Conservation (phyloP, 2,113 vertebrate species). For the Osmerus eperlanus region DNA sequence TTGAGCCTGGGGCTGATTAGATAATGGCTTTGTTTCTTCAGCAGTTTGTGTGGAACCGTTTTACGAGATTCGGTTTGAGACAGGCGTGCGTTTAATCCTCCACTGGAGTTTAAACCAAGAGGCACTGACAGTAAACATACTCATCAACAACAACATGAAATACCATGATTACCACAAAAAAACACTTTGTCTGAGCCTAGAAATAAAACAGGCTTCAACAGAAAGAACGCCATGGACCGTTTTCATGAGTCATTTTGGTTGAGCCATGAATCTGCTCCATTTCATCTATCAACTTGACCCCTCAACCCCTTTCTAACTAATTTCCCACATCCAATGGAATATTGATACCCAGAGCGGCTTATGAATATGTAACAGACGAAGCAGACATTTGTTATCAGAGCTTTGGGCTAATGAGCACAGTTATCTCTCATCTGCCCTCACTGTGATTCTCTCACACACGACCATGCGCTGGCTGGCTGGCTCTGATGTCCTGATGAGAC, state of each 20-base stretch:
- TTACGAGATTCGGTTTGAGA: background rate
- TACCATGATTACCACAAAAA: background rate
- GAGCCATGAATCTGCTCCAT: slow-evolving; percentile 23
- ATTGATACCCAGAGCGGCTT: slow-evolving; percentile 9
- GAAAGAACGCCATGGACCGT: background rate
- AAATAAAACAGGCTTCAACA: background rate
- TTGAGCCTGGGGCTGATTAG: slow-evolving; percentile 8
- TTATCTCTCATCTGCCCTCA: slow-evolving; percentile 56
- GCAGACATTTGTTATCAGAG: slow-evolving; percentile 9
- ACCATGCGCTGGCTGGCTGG: background rate
- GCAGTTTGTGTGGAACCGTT: background rate
- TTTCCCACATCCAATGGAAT: slow-evolving; percentile 19
- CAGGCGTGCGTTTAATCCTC: background rate
- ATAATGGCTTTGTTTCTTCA: slow-evolving; percentile 27
- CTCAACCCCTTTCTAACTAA: slow-evolving; percentile 30
- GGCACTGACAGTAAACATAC: background rate
- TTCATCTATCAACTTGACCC: slow-evolving; percentile 37
- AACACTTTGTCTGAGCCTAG: background rate
- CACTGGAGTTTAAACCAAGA: background rate
- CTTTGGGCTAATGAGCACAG: slow-evolving; percentile 58
- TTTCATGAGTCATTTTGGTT: background rate
- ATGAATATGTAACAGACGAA: slow-evolving; percentile 20
- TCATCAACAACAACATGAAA: background rate
- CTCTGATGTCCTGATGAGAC: slow-evolving; percentile 59
- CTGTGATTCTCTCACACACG: slow-evolving; percentile 46